Evolutionary conservation across 2,888 invertebrate genomes (phyloP), one percentile per base, ranked within the genome.

Genomic region (Scaptodrosophila latifasciaeformis): DNA sequence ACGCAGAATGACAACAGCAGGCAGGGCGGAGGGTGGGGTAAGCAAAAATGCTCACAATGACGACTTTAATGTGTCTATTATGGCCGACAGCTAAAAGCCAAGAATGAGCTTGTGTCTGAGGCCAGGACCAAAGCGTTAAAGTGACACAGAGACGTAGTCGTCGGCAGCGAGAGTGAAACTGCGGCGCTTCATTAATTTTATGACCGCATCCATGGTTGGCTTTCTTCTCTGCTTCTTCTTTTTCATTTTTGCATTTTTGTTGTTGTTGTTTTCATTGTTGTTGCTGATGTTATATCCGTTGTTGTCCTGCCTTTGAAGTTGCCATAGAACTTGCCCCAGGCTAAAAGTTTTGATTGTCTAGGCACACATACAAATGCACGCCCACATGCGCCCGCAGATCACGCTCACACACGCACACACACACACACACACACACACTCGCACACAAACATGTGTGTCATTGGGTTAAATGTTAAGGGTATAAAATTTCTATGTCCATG

Each of bases 181-280:
- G 40, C 19, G 40, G 61, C 78, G 76, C 78, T 78, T 75, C 78
- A 78, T 75, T 78, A 78, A 75, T 78, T 75, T 75, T 78, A 78
- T 75, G 70, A 68, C 58, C 65, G 40, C 43, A 44, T 21, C 44
- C 37, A 27, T 18, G 39, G 37, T 10, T 17, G 37, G 18, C 37
- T 13, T 13, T 13, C 34, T 15, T 13, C 12, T 13, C 34, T 15
- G 34, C 34, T 37, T 1, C 2, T 37, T 34, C 13, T 12, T 12
- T 34, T n/a, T 27, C 29, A 9, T 27, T 27, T n/a, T 18, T 56
- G 56, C 42, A 21, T 49, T 56, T 58, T 57, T 48, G 44, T 10
- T 50, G 31, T 47, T 44, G 62, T 49, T 49, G 49, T 48, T 18
- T 35, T 27, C 3, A 34, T 39, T 17, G 34, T n/a, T 13, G 21